Percentiles rank a stretch among this genome's conserved stretches.
Evolutionary conservation across 2,797 vertebrate species (phyloP).

Genomic region (Clamator glandarius): DNA sequence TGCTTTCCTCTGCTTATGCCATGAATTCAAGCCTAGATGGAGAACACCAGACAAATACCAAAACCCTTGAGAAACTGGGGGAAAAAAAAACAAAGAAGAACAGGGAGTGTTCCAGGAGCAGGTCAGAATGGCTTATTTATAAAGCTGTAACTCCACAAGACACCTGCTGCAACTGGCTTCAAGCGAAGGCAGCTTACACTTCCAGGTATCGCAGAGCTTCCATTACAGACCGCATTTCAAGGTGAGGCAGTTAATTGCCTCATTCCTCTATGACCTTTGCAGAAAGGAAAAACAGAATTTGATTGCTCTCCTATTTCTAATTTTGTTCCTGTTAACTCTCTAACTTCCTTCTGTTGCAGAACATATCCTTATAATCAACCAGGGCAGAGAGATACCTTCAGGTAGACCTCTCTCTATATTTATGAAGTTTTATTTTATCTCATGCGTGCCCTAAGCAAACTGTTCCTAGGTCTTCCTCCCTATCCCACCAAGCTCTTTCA

Average conservation of each 20-base stretch:
- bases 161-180: not conserved
- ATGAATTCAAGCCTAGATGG: not conserved
- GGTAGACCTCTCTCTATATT: not conserved
- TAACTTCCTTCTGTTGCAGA: not conserved
- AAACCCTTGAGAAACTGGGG: not conserved
- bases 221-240: constrained; percentile 6
- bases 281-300: not conserved
- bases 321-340: not conserved
- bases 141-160: not conserved
- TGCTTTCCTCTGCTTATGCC: not conserved
- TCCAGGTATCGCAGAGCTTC: not conserved
- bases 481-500: not conserved
- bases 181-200: not conserved
- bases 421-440: not conserved
- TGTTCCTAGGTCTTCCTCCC: not conserved
- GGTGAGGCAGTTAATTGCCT: constrained; percentile 21
- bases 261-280: not conserved
- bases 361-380: not conserved
- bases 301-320: not conserved
- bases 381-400: not conserved
- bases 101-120: not conserved
- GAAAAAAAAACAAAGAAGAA: not conserved
- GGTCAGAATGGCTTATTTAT: constrained; percentile 3
- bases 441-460: not conserved
- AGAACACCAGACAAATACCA: not conserved